Evolutionary conservation across 2,113 vertebrate genomes (phyloP).

Genomic region (Scortum barcoo): DNA sequence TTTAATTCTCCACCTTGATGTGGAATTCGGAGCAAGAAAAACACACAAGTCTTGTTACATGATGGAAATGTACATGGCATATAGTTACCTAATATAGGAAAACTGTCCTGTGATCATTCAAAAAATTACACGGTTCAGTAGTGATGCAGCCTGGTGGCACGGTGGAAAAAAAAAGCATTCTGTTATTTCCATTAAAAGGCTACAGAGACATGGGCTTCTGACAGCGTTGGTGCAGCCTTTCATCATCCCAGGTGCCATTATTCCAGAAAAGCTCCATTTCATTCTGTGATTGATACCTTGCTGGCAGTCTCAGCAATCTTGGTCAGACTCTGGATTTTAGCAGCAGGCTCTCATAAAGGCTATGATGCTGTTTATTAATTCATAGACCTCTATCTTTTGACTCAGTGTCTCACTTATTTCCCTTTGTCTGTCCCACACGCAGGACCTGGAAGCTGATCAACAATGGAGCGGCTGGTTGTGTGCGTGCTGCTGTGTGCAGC

Average conservation of each 20-base stretch:
- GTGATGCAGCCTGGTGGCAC: constrained; percentile 51
- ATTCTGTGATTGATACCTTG: constrained; percentile 77
- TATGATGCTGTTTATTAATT: constrained; percentile 63
- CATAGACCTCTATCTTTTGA: constrained; percentile 50
- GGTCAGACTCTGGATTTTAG: constrained; percentile 57
- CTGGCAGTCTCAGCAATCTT: constrained; percentile 67
- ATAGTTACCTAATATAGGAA: constrained; percentile 43
- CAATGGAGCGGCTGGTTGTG: constrained; percentile 90
- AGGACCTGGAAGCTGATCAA: constrained; percentile 81
- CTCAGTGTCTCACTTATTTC: constrained; percentile 41
- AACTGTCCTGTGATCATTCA: constrained; percentile 56
- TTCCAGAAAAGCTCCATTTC: constrained; percentile 75
- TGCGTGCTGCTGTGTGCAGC: constrained; percentile 89
- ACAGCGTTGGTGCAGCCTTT: constrained; percentile 65
- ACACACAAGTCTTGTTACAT: constrained; percentile 39
- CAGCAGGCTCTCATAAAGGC: constrained; percentile 57
- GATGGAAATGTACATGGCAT: constrained; percentile 37
- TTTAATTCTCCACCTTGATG: constrained; percentile 57
- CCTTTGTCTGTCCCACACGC: constrained; percentile 52
- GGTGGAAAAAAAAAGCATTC: constrained; percentile 42
- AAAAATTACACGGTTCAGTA: constrained; percentile 52
- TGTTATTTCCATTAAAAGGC: constrained; percentile 70
- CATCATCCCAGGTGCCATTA: constrained; percentile 78
- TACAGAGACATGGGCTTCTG: constrained; percentile 58
- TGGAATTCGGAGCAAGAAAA: constrained; percentile 52